Percentiles rank a stretch among this genome's conserved stretches.
Evolutionary conservation across 2,888 invertebrate species (phyloP).

Genomic region (Papilio elwesi): DNA sequence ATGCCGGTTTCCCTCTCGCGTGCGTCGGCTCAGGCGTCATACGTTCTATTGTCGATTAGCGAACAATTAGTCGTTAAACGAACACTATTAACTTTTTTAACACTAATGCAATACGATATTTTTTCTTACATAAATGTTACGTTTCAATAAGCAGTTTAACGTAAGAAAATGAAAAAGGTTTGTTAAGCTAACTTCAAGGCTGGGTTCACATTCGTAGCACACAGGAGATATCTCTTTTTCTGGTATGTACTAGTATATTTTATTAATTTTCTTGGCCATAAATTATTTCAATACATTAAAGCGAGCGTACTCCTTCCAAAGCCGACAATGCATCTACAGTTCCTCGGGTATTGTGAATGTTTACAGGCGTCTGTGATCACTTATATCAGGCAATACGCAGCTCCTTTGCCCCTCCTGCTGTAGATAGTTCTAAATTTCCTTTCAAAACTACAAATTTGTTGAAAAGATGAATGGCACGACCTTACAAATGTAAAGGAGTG

Average conservation of each 20-base stretch:
- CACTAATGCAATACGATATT: slow-evolving; percentile 15
- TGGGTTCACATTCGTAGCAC: not conserved
- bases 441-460: not conserved
- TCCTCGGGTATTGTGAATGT: no score
- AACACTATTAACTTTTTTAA: slow-evolving; percentile 20
- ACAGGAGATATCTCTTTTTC: not conserved
- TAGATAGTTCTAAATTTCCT: not conserved
- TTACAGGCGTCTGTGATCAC: no score
- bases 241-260: no score
- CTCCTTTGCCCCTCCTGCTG: no score
- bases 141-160: slow-evolving; percentile 14
- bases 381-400: no score
- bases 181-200: not conserved
- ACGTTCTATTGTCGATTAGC: slow-evolving; percentile 24
- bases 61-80: slow-evolving; percentile 27
- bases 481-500: not conserved
- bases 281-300: no score
- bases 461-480: not conserved
- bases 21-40: slow-evolving; percentile 1
- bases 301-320: no score
- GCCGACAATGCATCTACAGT: no score
- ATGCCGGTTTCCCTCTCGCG: slow-evolving; percentile 20
- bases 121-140: slow-evolving; percentile 28
- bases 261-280: no score
- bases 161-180: no score